Conservation (phyloP, 1,140 invertebrate genomes). For the Conus ventricosus region DNA sequence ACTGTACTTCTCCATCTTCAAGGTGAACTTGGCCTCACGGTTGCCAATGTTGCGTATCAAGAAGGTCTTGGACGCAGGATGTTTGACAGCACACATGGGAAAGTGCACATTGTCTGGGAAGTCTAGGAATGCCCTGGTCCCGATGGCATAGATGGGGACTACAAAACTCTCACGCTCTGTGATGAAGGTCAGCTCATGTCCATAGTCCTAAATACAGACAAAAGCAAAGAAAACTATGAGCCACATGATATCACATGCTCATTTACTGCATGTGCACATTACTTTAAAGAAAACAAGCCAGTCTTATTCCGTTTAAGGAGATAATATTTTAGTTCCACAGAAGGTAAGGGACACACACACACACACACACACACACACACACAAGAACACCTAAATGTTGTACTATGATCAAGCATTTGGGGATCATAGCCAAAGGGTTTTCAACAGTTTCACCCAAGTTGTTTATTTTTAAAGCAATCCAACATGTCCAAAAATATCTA, state of each 20-base stretch:
- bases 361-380: neutral
- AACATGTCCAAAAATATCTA: too few relatives aligned
- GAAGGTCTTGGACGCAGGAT: constrained; percentile 69
- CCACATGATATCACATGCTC: too few relatives aligned
- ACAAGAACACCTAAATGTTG: neutral
- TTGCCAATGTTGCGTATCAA: constrained; percentile 75
- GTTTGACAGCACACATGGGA: constrained; percentile 71
- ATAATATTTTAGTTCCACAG: too few relatives aligned
- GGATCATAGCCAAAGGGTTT: too few relatives aligned
- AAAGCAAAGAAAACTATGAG: too few relatives aligned
- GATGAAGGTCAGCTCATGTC: constrained; percentile 73
- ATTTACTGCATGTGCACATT: too few relatives aligned
- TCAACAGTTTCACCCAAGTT: too few relatives aligned
- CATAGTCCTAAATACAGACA: constrained; percentile 69
- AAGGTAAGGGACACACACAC: neutral
- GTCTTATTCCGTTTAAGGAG: too few relatives aligned
- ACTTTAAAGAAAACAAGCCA: too few relatives aligned
- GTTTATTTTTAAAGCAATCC: too few relatives aligned
- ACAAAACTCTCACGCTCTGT: constrained; percentile 75
- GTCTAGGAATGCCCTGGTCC: constrained; percentile 73
- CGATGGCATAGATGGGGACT: constrained; percentile 73
- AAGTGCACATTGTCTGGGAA: constrained; percentile 75
- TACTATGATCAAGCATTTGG: too few relatives aligned
- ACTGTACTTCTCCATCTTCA: constrained; percentile 66
- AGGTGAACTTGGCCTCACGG: constrained; percentile 72